Base-by-base conservation (phyloP, 2,113 vertebrate species). In the Ariopsis seemanni region DNA sequence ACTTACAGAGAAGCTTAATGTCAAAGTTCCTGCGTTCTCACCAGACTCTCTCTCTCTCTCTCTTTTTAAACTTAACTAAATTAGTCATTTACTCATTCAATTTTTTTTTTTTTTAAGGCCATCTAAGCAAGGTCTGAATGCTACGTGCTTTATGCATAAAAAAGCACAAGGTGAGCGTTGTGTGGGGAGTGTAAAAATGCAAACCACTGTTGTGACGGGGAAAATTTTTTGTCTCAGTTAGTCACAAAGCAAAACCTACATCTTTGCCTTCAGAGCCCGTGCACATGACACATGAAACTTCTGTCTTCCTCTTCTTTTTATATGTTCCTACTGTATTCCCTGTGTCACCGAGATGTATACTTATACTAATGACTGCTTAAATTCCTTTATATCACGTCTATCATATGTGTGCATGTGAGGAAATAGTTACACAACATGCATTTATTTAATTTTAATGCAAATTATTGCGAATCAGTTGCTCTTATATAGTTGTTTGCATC, bases 291-390 rank as follows among this genome's bases (percentile, higher is more conserved):
- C 17, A 34, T 50, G 69, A 75, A 75, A 75, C 71, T 11, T n/a
- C 55, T 52, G 9, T 50, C 20, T 83, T 25, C 20, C 4, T 67
- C 3, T 18, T 20, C 15, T n/a, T 60, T 85, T 17, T 27, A 79
- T 17, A 62, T 10, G 3, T 20, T 58, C 55, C 15, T 75, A 85
- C 84, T 85, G 71, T 85, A 85, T 22, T 85, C 75, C 71, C 71
- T 57, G 83, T 72, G 53, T 85, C 17, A 7, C 22, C 52, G 4
- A 48, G 34, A 34, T 62, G 15, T 2, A 6, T 15, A 18, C 27
- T 7, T 27, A 7, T 80, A 2, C 2, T 20, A 80, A 18, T 30
- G 55, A 30, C 14, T 80, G 53, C 55, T 30, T 57, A 27, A 17
- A 80, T 57, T 2, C 0, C 2, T 30, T 57, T 20, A 34, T 34